Conservation (phyloP, 2,797 vertebrate genomes). For the Hoplostethus mediterraneus region DNA sequence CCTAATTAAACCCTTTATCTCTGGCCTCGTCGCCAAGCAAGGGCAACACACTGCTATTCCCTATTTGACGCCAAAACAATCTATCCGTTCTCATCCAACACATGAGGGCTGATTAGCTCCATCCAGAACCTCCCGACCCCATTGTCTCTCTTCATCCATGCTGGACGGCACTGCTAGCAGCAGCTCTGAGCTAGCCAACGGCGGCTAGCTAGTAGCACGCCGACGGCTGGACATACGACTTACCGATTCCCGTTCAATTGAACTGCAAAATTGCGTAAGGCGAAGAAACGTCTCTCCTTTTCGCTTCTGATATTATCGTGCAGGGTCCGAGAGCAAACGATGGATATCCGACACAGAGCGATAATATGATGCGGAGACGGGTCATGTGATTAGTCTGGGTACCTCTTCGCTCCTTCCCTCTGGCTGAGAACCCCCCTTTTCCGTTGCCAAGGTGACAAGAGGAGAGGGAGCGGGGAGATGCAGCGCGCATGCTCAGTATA, state of each 20-base stretch:
- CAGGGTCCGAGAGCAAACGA: slow-evolving; percentile 16
- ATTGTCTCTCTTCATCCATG: slow-evolving; percentile 69
- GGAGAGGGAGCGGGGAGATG: slow-evolving; percentile 81
- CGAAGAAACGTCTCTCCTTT: neutral
- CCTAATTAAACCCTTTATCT: neutral
- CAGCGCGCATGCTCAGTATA: slow-evolving; percentile 82
- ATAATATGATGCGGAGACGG: slow-evolving; percentile 40
- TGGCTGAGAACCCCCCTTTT: slow-evolving; percentile 56
- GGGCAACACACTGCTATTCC: neutral
- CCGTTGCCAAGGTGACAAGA: slow-evolving; percentile 85
- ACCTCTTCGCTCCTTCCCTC: slow-evolving; percentile 69
- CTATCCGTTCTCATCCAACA: neutral
- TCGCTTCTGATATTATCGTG: neutral
- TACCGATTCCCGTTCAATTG: slow-evolving; percentile 60
- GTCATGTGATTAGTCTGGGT: slow-evolving; percentile 75
- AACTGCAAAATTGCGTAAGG: slow-evolving; percentile 21
- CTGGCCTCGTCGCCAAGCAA: neutral
- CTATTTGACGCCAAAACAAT: neutral
- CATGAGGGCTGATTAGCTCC: slow-evolving; percentile 19
- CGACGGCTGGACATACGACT: slow-evolving; percentile 51
- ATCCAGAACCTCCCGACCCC: slow-evolving; percentile 46
- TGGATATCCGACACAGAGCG: slow-evolving; percentile 36
- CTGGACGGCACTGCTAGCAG: slow-evolving; percentile 35
- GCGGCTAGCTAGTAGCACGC: slow-evolving; percentile 39
- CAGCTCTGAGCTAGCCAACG: slow-evolving; percentile 43